A percentile compares a stretch with the other conserved stretches of the same genome.
Conservation (phyloP, 2,797 vertebrate genomes). For the Sarcophilus harrisii region DNA sequence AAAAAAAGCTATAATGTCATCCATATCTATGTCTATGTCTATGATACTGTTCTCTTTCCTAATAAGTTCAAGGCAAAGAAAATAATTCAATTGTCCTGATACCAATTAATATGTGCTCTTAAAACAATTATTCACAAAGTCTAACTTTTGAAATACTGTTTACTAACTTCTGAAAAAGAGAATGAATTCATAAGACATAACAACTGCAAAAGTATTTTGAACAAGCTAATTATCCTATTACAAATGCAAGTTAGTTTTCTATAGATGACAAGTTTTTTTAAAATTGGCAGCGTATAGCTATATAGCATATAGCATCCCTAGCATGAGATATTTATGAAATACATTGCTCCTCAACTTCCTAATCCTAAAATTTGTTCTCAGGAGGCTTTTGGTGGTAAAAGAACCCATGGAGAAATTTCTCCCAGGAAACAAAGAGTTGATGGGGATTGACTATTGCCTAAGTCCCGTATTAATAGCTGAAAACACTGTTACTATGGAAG, state of each 20-base stretch:
- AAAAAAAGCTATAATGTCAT: not conserved
- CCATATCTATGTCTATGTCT: not conserved
- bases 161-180: not conserved
- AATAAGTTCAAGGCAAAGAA: not conserved
- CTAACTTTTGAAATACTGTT: not conserved
- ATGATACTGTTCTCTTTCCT: not conserved
- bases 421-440: slow-evolving; percentile 43
- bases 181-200: not conserved
- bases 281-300: not conserved
- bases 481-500: slow-evolving; percentile 34
- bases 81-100: not conserved
- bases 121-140: not conserved
- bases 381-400: slow-evolving; percentile 50
- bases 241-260: not conserved
- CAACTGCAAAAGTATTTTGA: not conserved
- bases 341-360: slow-evolving; percentile 13
- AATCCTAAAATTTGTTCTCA: slow-evolving; percentile 31
- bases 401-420: slow-evolving; percentile 1
- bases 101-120: not conserved
- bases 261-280: not conserved
- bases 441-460: slow-evolving; percentile 31
- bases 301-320: too few relatives aligned
- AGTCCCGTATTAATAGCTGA: slow-evolving; percentile 26
- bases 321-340: slow-evolving; percentile 32
- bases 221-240: not conserved